Percentiles rank a stretch among this genome's conserved stretches.
These are phyloP conservation scores for Cossypha caffra DNA, from an alignment of 2,797 vertebrate genomes.

Conservation along the genomic window DNA sequence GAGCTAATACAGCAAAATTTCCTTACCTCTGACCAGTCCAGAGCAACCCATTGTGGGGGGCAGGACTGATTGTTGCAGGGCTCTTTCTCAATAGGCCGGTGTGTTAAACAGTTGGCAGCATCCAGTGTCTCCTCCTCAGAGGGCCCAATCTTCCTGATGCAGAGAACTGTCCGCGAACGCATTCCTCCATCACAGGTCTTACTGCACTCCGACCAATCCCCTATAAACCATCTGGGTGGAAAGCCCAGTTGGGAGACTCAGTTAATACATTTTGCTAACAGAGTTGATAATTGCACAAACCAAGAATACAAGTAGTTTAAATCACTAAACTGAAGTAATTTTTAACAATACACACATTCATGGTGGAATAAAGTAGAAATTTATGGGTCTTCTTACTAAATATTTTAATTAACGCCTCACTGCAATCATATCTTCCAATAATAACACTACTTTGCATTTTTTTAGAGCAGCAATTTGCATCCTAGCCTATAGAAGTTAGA, in stretches of 20 bases:
- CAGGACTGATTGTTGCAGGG: slow-evolving; percentile 97
- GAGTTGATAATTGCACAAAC: neutral
- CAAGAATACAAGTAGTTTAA: neutral
- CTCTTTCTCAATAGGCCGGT: slow-evolving; percentile 91
- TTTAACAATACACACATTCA: neutral
- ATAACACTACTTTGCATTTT: neutral
- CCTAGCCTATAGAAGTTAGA: neutral
- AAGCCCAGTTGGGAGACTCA: neutral
- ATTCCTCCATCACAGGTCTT: slow-evolving; percentile 94
- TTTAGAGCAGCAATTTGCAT: neutral
- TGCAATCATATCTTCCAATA: neutral
- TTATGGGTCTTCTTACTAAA: neutral
- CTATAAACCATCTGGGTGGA: slow-evolving; percentile 92
- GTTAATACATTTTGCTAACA: neutral
- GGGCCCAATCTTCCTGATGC: slow-evolving; percentile 90
- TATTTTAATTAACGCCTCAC: neutral
- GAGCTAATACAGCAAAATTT: neutral
- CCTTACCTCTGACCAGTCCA: slow-evolving; percentile 98
- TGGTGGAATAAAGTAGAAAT: neutral
- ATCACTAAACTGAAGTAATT: neutral
- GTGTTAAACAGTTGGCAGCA: slow-evolving; percentile 90
- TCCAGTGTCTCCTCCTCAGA: slow-evolving; percentile 94
- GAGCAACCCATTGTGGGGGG: slow-evolving; percentile 93
- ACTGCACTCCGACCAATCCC: slow-evolving; percentile 95
- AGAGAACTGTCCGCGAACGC: slow-evolving; percentile 89